A percentile compares a stretch with the other conserved stretches of the same genome.
Evolutionary conservation across 1,140 invertebrate species (phyloP).

Genomic region (Kradibia gibbosae): DNA sequence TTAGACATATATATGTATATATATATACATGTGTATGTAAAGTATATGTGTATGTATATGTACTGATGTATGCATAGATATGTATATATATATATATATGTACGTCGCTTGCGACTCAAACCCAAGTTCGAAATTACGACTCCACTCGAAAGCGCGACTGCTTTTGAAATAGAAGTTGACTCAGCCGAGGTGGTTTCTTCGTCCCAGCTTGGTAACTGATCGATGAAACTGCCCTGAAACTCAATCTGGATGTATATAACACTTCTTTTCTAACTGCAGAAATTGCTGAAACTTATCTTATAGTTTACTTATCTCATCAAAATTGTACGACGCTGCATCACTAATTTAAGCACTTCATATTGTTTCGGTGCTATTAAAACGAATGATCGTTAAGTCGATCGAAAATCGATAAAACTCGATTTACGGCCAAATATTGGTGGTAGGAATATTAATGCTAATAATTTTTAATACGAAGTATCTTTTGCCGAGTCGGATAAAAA

Average conservation of each 20-base stretch:
- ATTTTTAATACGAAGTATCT: neutral
- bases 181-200: neutral
- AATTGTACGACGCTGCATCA: neutral
- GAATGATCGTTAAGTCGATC: neutral
- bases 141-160: neutral
- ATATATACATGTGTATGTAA: neutral
- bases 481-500: neutral
- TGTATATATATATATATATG: neutral
- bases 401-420: neutral
- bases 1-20: neutral
- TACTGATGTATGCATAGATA: neutral
- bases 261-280: neutral
- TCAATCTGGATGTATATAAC: neutral
- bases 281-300: neutral
- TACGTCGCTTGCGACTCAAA: neutral
- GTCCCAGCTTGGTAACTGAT: neutral
- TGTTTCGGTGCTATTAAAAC: neutral
- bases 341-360: neutral
- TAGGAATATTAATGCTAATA: neutral
- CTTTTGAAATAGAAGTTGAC: slow-evolving; percentile 16
- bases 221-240: neutral
- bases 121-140: slow-evolving; percentile 2
- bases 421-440: neutral
- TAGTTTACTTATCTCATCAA: neutral
- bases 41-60: neutral